Percentiles rank a stretch among this genome's conserved stretches.
Conservation (phyloP, 2,888 invertebrate genomes). For the Pammene fasciana region DNA sequence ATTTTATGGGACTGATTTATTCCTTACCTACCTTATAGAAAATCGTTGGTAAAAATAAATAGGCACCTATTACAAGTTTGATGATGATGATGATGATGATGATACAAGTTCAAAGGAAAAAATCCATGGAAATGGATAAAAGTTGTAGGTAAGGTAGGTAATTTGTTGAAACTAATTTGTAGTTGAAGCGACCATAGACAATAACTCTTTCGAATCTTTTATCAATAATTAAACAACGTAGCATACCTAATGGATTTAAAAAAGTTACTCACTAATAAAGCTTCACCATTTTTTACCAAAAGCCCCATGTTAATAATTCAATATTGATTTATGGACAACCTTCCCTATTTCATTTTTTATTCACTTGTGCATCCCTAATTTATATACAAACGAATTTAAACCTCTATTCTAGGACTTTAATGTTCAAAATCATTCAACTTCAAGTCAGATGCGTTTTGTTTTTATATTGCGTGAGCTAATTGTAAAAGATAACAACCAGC, state of each 20-base stretch:
- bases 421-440: not conserved
- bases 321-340: conserved; percentile 46
- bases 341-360: conserved; percentile 41
- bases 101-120: no score
- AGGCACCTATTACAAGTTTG: no score
- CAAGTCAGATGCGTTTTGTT: conserved; percentile 9
- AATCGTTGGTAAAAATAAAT: no score
- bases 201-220: not conserved
- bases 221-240: conserved; percentile 10
- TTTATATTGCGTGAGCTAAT: conserved; percentile 11
- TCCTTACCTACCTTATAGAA: no score
- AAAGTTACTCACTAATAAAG: conserved; percentile 11
- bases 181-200: no score
- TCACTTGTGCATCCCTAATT: conserved; percentile 32
- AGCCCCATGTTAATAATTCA: conserved; percentile 30
- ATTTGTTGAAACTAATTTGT: no score
- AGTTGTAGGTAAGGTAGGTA: no score
- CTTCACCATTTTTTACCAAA: conserved; percentile 10
- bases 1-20: no score
- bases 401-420: not conserved
- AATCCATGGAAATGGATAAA: no score
- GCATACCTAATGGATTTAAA: conserved; percentile 7
- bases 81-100: no score
- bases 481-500: not conserved
- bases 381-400: not conserved